A percentile compares a stretch with the other conserved stretches of the same genome.
These are phyloP conservation scores for Oncorhynchus keta DNA, from an alignment of 2,113 vertebrate genomes.

Conservation along the genomic window DNA sequence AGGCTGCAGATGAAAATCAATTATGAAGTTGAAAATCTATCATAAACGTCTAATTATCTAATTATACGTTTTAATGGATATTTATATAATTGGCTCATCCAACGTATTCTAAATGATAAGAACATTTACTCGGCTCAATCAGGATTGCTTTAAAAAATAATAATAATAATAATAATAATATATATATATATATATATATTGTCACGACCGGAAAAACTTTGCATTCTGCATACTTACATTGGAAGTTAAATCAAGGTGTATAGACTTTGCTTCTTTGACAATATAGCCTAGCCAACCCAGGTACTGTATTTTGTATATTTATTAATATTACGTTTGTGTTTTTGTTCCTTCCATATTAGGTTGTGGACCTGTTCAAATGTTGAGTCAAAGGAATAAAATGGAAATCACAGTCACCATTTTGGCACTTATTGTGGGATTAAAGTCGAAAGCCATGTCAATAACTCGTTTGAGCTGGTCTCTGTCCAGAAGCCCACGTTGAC, in stretches of 20 bases:
- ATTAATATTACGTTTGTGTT: too few species aligned
- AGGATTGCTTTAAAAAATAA: neutral
- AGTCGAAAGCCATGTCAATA: neutral
- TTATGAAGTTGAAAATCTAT: neutral
- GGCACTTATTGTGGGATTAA: neutral
- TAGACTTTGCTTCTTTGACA: neutral
- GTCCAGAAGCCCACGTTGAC: neutral
- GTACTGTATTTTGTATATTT: too few species aligned
- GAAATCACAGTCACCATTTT: neutral
- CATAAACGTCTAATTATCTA: neutral
- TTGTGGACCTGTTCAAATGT: neutral
- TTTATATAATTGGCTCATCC: neutral
- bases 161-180: too few species aligned
- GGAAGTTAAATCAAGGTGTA: neutral
- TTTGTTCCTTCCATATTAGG: neutral
- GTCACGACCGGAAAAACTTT: neutral
- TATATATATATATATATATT: neutral
- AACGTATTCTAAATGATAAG: neutral
- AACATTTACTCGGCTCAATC: neutral
- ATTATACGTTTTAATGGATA: neutral
- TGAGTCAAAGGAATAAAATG: neutral
- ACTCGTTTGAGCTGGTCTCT: slow-evolving; percentile 1
- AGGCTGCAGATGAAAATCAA: slow-evolving; percentile 12
- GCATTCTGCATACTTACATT: neutral
- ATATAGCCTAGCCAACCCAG: neutral